A percentile compares a stretch with the other conserved stretches of the same genome.
phyloP scores from a whole-genome alignment of 2,888 invertebrate species.

The Habroteleia sp. region DNA sequence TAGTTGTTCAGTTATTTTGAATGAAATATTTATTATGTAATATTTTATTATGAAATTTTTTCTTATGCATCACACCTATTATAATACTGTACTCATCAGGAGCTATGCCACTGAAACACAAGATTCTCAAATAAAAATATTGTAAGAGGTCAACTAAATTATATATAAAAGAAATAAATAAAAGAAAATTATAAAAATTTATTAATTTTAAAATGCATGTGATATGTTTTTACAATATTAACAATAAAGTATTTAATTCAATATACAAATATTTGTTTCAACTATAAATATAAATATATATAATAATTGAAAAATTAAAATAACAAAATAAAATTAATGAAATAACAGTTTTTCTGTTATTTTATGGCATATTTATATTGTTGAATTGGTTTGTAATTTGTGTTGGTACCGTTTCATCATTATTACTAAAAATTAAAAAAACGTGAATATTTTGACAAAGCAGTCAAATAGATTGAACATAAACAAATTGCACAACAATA shows the following conservation, averaged over 20 bases:
- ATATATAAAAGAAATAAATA: background rate
- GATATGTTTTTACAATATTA: constrained; percentile 60
- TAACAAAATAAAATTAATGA: too few species aligned
- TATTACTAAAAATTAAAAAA: too few species aligned
- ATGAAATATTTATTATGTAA: too few species aligned
- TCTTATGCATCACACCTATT: constrained; percentile 35
- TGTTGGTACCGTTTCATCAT: too few species aligned
- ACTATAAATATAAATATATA: too few species aligned
- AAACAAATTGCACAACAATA: constrained; percentile 48
- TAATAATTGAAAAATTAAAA: too few species aligned
- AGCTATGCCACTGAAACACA: too few species aligned
- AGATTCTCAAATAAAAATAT: too few species aligned
- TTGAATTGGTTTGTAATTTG: constrained; percentile 11
- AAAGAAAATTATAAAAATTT: too few species aligned
- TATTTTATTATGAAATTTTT: too few species aligned
- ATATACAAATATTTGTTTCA: too few species aligned
- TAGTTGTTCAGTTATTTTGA: too few species aligned
- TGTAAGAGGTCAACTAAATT: background rate
- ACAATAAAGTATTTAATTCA: constrained; percentile 38
- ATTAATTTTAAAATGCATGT: constrained; percentile 37
- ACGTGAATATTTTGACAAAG: constrained; percentile 43
- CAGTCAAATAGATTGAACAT: constrained; percentile 30
- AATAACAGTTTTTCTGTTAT: constrained; percentile 15
- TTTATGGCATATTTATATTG: constrained; percentile 7
- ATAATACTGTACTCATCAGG: constrained; percentile 42